Evolutionary conservation across 2,888 invertebrate species (phyloP).

Genomic region (Cheilosia urbana): DNA sequence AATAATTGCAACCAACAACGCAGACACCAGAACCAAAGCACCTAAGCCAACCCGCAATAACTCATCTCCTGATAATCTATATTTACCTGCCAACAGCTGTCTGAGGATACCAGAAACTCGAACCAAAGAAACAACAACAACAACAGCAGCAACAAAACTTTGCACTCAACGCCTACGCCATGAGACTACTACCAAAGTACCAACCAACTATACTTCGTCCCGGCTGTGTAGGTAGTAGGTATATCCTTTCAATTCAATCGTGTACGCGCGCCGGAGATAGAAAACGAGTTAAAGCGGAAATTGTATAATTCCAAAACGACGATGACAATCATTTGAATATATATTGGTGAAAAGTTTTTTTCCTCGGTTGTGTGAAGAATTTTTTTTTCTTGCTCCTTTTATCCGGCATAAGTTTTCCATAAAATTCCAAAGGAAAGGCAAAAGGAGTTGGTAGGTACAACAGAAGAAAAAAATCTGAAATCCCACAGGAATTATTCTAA

Average conservation of each 20-base stretch:
- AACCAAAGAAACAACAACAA: too few relatives aligned
- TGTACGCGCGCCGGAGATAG: slow-evolving; percentile 68
- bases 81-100: slow-evolving; percentile 41
- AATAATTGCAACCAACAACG: neutral
- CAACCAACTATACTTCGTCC: neutral
- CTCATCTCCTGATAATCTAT: slow-evolving; percentile 50
- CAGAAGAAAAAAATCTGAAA: slow-evolving; percentile 48
- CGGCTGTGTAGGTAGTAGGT: neutral
- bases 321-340: slow-evolving; percentile 75
- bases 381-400: slow-evolving; percentile 1
- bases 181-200: slow-evolving; percentile 43
- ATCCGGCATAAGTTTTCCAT: slow-evolving; percentile 47
- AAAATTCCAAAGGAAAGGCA: slow-evolving; percentile 37
- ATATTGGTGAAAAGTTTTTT: slow-evolving; percentile 70
- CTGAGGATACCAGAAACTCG: slow-evolving; percentile 25
- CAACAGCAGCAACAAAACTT: slow-evolving; percentile 48
- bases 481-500: slow-evolving; percentile 73
- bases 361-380: slow-evolving; percentile 2
- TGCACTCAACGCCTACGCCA: slow-evolving; percentile 57
- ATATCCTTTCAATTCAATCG: slow-evolving; percentile 45
- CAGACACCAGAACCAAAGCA: neutral
- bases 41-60: slow-evolving; percentile 36
- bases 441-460: neutral
- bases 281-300: slow-evolving; percentile 75
- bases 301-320: slow-evolving; percentile 70